Base-by-base conservation (phyloP, 2,797 vertebrate genomes). In the Chaetophractus vellerosus region DNA sequence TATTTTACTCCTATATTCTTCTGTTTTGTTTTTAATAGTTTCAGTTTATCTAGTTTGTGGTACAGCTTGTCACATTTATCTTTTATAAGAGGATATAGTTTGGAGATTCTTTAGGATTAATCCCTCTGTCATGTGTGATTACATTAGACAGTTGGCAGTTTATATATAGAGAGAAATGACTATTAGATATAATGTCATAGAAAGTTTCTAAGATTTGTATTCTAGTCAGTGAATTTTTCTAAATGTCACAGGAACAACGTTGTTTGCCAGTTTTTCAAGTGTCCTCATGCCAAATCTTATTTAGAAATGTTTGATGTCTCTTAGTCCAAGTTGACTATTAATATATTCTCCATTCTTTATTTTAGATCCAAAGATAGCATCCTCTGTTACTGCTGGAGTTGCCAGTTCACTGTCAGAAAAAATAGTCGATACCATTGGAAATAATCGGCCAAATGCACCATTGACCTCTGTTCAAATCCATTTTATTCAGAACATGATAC, bases 401-500 rank as follows among this genome's bases (percentile, higher is more conserved):
- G 99, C 99, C 41, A 99, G 98, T 88, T 98, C 99, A 0, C 97
- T 99, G 4, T 99, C 99, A 83, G 99, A 99, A 97, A 99, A 99
- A 98, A 99, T 99, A 64, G 98, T 95, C 1, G 99, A 99, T 76
- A 98, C 98, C 23, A 98, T 99, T 19, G 99, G 98, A 82, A 98
- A 96, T n/a, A 99, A 98, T 95, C 98, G 98, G 18, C 98, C 98
- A 63, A 99, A 98, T 31, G 98, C 99, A 83, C 99, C 99, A 8
- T 97, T 99, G 97, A 99, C 99, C 82, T 99, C 99, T 10, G 96
- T 99, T 97, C 99, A 99, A 98, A 99, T 99, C 97, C 99, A 98
- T 97, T 99, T 99, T 98, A 99, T 99, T 98, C 99, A 99, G 97
- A 99, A 99, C 98, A 99, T 99, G 99, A 99, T 99, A 97, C 99